These are phyloP conservation scores for Berghia stephanieae DNA, from an alignment of 1,140 invertebrate species.

Conservation along the genomic window DNA sequence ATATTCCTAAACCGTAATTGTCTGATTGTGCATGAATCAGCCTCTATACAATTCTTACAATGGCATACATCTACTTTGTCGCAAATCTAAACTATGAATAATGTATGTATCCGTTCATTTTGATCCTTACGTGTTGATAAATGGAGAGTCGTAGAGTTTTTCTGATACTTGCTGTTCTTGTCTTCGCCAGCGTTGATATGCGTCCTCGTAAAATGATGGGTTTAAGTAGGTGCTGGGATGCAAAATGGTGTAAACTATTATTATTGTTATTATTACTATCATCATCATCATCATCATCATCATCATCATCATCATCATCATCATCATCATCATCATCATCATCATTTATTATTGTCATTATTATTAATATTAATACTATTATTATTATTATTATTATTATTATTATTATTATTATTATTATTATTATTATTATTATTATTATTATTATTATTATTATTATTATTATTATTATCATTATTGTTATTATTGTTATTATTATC, in stretches of 20 bases:
- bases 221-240: slow-evolving; percentile 22
- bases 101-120: too few species aligned
- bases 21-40: too few species aligned
- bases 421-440: neutral
- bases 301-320: neutral
- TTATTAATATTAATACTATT: too few species aligned
- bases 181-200: slow-evolving; percentile 16
- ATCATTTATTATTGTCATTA: neutral
- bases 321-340: neutral
- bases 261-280: neutral
- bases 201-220: slow-evolving; percentile 20
- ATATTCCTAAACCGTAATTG: too few species aligned
- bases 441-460: neutral
- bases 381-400: neutral
- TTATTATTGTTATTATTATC: too few species aligned
- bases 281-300: slow-evolving; percentile 9
- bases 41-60: too few species aligned
- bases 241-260: neutral
- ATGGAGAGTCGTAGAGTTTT: slow-evolving; percentile 17
- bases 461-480: neutral
- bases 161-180: slow-evolving; percentile 18
- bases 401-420: neutral
- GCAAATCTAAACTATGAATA: too few species aligned
- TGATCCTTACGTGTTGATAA: slow-evolving; percentile 11
- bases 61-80: too few species aligned